Evolutionary conservation across 2,113 vertebrate species (phyloP), one percentile per base, ranked within the genome.

Genomic region (Paramisgurnus dabryanus): DNA sequence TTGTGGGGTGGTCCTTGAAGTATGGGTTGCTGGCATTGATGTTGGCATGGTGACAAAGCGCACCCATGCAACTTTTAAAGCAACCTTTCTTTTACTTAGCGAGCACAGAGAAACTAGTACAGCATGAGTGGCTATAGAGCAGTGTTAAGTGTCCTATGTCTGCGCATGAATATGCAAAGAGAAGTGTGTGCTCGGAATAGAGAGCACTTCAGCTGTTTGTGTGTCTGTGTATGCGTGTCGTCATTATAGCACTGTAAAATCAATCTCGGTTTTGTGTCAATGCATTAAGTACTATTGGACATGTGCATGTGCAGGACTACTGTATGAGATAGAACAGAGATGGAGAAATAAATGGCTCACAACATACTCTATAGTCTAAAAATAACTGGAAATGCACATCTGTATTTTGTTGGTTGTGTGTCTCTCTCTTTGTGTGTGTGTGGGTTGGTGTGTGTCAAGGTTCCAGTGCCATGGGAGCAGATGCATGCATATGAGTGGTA

Each of bases 31-130:
- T 71, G 80, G 77, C 80, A 85, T 76, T 82, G 66, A 76, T 70
- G 83, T 84, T 84, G 79, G 83, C 76, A 84, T 85, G 77, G 80
- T 69, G 69, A 85, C 80, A 76, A 64, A 82, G 80, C 76, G 73
- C 67, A 76, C 67, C 66, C 40, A 70, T 64, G 57, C 60, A 43
- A 80, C 76, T 65, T 68, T 75, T 60, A 67, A 49, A 77, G 71
- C 66, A 77, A 82, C 76, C 76, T 76, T 70, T 43, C 73, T 43
- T 57, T 10, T 27, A 67, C 39, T 69, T 18, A 63, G 27, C 17
- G 68, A 64, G 15, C 9, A 50, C 10, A 64, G 0, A 40, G 22
- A 40, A 18, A 34, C 12, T 12, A n/a, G 11, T 18, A 4, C 47
- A 66, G 74, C 15, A 8, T 64, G 15, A 55, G 34, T 34, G 67